Base-by-base conservation (phyloP, 1,140 invertebrate species). In the Orchesella cincta region DNA sequence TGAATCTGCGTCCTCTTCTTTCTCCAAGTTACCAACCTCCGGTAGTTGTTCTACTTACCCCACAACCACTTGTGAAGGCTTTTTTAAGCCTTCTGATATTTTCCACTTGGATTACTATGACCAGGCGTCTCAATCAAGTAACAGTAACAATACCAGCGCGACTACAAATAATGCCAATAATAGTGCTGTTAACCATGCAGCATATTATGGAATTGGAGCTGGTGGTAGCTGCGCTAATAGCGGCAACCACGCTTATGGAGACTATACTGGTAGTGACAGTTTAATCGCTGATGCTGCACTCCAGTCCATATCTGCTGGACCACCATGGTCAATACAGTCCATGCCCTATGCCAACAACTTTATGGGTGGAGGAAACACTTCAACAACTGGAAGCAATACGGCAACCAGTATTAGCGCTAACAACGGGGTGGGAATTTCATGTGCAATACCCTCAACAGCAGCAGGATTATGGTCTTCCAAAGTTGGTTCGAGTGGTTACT, bases 61-160 rank as follows among this genome's bases (percentile, higher is more conserved):
- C 1, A 31, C 52, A 31, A 31, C 71, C 29, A 76, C 67, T 73
- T n/a, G n/a, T n/a, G 78, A 78, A 34, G 76, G 77, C 18, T 78
- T 64, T 16, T 81, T 79, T 34, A 77, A 79, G 64, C 80, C 80
- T 8, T 79, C 78, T 5, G 80, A 81, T 35, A 81, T 81, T 33
- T 81, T 81, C 72, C 74, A 81, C 70, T 72, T 81, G 54, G 80
- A 81, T 28, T 75, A 67, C 31, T 67, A 67, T n/a, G 62, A 67
- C 26, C 62, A 67, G 29, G 3, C 8, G 8, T 3, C 62, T 67
- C 62, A 67, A 33, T 67, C 62, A 29, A 67, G 62, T 33, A 46
- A 20, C 39, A 46, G 39, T 20, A 46, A 46, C 20, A 46, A 46
- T 20, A n/a, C n/a, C n/a, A 46, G 39, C 39, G 31, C 3, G 2